phyloP scores from a whole-genome alignment of 2,888 invertebrate species.

The Eupithecia tripunctaria region DNA sequence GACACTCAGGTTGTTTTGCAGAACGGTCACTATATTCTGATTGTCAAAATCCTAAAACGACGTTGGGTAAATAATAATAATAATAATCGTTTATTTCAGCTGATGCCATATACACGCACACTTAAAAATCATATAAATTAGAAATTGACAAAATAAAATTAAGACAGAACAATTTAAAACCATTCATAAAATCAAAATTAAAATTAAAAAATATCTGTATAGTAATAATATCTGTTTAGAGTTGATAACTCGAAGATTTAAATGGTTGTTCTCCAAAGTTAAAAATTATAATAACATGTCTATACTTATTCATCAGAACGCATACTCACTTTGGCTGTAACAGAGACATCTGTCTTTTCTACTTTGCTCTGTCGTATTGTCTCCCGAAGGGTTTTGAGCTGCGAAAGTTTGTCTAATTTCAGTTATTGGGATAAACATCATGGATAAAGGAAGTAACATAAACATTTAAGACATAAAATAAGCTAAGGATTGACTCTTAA shows the following conservation, averaged over 20 bases:
- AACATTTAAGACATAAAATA: neutral
- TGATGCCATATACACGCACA: too few species aligned
- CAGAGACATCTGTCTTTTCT: conserved; percentile 53
- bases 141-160: too few species aligned
- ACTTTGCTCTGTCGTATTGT: conserved; percentile 45
- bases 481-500: neutral
- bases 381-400: conserved; percentile 52
- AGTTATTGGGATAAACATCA: neutral
- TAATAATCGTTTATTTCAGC: too few species aligned
- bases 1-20: conserved; percentile 67
- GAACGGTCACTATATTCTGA: conserved; percentile 59
- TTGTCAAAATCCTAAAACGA: conserved; percentile 58
- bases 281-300: neutral
- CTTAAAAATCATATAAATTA: too few species aligned
- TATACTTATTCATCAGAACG: neutral
- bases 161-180: too few species aligned
- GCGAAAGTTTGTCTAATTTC: conserved; percentile 31
- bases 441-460: too few species aligned
- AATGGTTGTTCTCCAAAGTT: neutral
- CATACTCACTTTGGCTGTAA: conserved; percentile 55
- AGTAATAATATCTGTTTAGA: neutral
- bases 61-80: neutral
- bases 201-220: too few species aligned
- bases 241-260: neutral
- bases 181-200: too few species aligned